These are phyloP conservation scores for Hydrophis major DNA, from an alignment of 2,797 vertebrate genomes.

Conservation along the genomic window DNA sequence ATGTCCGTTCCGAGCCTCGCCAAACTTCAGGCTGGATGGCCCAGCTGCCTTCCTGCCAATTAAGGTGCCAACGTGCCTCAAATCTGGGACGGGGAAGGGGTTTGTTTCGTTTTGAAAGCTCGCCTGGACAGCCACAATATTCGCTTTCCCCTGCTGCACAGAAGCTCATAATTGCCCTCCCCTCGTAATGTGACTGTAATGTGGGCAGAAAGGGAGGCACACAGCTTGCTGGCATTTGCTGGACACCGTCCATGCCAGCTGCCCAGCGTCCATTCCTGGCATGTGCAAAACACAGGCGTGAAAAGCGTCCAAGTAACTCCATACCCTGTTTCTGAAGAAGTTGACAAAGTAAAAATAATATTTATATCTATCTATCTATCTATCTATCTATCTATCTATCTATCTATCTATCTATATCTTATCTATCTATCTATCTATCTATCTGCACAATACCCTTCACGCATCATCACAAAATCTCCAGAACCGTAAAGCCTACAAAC, in stretches of 20 bases:
- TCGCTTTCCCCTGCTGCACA: slow-evolving; percentile 11
- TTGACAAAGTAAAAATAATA: background rate
- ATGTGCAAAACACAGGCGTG: too few relatives aligned
- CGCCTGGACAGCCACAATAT: background rate
- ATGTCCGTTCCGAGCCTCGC: background rate
- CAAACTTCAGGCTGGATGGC: background rate
- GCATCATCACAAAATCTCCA: too few relatives aligned
- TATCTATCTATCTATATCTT: too few relatives aligned
- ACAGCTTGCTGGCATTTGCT: background rate
- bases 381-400: too few relatives aligned
- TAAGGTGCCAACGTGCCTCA: background rate
- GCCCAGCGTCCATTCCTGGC: background rate
- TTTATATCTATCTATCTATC: too few relatives aligned
- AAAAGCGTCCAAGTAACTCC: background rate
- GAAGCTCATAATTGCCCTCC: background rate
- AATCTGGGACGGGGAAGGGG: background rate
- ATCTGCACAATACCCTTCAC: too few relatives aligned
- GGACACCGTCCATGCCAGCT: background rate
- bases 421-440: too few relatives aligned
- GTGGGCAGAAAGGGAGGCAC: background rate
- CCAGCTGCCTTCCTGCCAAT: background rate
- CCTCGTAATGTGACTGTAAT: background rate
- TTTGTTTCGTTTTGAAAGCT: background rate
- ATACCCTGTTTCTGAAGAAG: background rate
- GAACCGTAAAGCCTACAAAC: too few relatives aligned